These are phyloP conservation scores for Semicossyphus pulcher DNA, from an alignment of 2,113 vertebrate species.

Conservation along the genomic window DNA sequence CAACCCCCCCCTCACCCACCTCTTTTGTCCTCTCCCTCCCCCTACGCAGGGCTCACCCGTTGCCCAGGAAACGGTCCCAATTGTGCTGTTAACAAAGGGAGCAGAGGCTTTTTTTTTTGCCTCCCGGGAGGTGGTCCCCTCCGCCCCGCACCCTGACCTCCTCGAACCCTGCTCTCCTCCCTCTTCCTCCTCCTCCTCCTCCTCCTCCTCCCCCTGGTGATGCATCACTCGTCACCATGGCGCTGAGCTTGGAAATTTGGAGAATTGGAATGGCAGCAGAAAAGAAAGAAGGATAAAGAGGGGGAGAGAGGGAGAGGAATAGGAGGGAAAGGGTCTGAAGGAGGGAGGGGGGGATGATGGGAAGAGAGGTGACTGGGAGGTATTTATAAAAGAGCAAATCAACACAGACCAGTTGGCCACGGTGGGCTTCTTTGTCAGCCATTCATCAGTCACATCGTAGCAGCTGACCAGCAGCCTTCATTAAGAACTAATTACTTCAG, in stretches of 20 bases:
- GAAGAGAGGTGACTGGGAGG: conserved; percentile 56
- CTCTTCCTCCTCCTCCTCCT: conserved; percentile 44
- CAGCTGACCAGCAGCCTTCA: conserved; percentile 54
- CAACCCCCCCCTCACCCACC: conserved; percentile 21
- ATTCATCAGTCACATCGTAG: conserved; percentile 60
- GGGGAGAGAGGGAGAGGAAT: not conserved
- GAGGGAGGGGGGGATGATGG: conserved; percentile 27
- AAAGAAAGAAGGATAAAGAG: conserved; percentile 40
- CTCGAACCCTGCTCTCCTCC: conserved; percentile 66
- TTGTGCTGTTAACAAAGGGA: conserved; percentile 85
- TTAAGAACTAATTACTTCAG: conserved; percentile 56
- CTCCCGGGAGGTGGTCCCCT: conserved; percentile 83
- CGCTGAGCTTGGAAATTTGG: conserved; percentile 73
- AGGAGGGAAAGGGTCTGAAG: not conserved
- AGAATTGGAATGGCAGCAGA: conserved; percentile 65
- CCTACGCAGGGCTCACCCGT: conserved; percentile 77
- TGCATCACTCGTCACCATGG: conserved; percentile 81
- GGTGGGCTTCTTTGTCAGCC: conserved; percentile 49
- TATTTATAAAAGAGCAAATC: conserved; percentile 55
- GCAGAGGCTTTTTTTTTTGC: conserved; percentile 74
- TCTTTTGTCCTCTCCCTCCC: conserved; percentile 74
- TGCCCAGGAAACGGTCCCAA: conserved; percentile 84
- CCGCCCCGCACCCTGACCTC: conserved; percentile 82
- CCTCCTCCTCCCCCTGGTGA: conserved; percentile 57
- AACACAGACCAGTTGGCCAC: conserved; percentile 42